Conservation (phyloP, 92 coral and sea anemone species). For the Epizoanthus scotinus region DNA sequence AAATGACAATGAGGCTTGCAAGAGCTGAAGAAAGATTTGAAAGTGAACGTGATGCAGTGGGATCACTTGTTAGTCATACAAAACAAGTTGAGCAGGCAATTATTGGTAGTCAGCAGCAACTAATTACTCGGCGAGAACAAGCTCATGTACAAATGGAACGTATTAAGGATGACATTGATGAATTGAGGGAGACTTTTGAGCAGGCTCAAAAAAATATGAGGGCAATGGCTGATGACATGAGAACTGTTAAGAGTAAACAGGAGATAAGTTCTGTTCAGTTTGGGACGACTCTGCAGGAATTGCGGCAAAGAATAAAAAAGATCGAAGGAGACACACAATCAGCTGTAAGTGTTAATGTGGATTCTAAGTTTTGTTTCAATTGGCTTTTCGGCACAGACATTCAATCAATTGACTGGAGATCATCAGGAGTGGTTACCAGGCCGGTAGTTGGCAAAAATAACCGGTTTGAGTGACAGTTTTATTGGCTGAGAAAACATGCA, state of each 20-base stretch:
- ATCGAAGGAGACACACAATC: constrained; percentile 83
- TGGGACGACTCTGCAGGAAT: constrained; percentile 86
- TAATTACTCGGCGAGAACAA: constrained; percentile 88
- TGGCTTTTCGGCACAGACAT: not conserved
- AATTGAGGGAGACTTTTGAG: constrained; percentile 81
- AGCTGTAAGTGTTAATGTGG: constrained; percentile 78
- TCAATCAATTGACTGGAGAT: not conserved
- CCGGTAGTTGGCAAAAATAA: no score
- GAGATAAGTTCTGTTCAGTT: constrained; percentile 89
- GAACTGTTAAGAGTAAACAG: constrained; percentile 82
- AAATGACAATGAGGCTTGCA: constrained; percentile 89
- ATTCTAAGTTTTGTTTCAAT: not conserved
- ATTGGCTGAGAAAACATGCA: no score
- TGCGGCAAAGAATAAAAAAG: constrained; percentile 89
- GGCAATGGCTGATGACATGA: constrained; percentile 80
- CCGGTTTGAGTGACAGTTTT: no score
- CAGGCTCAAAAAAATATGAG: constrained; percentile 87
- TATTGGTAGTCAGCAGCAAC: constrained; percentile 91
- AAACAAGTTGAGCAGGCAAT: constrained; percentile 98
- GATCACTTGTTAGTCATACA: constrained; percentile 87
- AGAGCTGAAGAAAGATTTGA: constrained; percentile 94
- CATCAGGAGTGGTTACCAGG: not conserved
- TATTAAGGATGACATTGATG: constrained; percentile 86
- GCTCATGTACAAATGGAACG: constrained; percentile 80
- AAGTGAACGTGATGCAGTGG: constrained; percentile 86